phyloP scores from a whole-genome alignment of 37 sponge, comb jelly and placozoan species.

The Tethya wilhelma region DNA sequence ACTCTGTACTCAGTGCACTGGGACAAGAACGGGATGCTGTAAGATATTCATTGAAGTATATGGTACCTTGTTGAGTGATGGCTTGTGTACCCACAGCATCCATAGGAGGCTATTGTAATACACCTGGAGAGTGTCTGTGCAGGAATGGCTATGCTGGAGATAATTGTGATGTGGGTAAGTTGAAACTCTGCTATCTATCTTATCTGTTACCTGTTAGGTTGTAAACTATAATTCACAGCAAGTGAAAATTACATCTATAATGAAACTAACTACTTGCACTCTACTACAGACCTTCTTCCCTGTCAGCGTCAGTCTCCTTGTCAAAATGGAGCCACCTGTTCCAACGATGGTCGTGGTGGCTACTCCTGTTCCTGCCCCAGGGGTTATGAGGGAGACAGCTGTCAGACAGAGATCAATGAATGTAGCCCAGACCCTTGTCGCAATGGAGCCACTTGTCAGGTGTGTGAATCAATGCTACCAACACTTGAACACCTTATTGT shows the following conservation, averaged over 20 bases:
- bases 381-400: too few relatives aligned
- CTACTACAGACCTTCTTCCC: constrained; percentile 29
- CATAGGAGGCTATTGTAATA: constrained; percentile 47
- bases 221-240: not conserved
- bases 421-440: too few relatives aligned
- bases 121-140: constrained; percentile 70
- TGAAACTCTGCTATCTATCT: not conserved
- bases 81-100: too few relatives aligned
- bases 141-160: constrained; percentile 61
- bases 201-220: not conserved
- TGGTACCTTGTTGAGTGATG: too few relatives aligned
- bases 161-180: constrained; percentile 52
- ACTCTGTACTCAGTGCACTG: too few relatives aligned
- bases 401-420: too few relatives aligned
- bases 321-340: constrained; percentile 57
- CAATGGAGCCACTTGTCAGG: too few relatives aligned
- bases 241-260: not conserved
- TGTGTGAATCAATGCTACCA: too few relatives aligned
- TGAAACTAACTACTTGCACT: not conserved
- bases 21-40: too few relatives aligned
- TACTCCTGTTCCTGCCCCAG: too few relatives aligned
- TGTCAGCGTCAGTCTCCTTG: constrained; percentile 37
- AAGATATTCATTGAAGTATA: too few relatives aligned
- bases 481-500: too few relatives aligned
- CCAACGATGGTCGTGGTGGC: constrained; percentile 44